These are phyloP conservation scores for Papilio glaucus DNA, from an alignment of 1,140 invertebrate genomes.

Conservation along the genomic window DNA sequence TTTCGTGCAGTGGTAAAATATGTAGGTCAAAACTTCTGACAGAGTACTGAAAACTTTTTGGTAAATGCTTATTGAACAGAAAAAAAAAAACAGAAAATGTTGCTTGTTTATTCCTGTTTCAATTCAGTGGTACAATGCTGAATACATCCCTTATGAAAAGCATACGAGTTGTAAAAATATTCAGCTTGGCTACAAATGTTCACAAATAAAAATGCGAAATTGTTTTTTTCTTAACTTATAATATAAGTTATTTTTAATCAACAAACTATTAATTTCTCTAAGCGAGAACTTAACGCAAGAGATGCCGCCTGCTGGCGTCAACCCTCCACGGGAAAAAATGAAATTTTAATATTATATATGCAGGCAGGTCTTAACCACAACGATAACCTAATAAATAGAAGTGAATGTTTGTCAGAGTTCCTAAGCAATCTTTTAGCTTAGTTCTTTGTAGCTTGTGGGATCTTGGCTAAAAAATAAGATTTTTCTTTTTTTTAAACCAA, in stretches of 20 bases:
- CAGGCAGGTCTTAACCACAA: no score
- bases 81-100: neutral
- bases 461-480: no score
- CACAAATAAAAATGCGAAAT: neutral
- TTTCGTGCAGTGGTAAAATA: neutral
- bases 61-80: neutral
- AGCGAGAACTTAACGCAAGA: no score
- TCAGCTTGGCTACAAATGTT: neutral
- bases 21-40: neutral
- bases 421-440: no score
- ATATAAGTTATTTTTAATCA: neutral
- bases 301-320: no score
- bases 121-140: slow-evolving; percentile 4
- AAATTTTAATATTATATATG: no score
- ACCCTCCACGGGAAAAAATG: no score
- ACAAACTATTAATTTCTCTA: no score
- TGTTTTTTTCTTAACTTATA: neutral
- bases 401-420: no score
- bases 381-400: no score
- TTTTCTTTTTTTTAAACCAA: no score
- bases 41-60: neutral
- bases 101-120: slow-evolving; percentile 7
- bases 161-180: neutral
- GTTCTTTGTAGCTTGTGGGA: no score
- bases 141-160: neutral